phyloP scores from a whole-genome alignment of 1,140 invertebrate genomes.

The Tetranychus cinnabarinus region DNA sequence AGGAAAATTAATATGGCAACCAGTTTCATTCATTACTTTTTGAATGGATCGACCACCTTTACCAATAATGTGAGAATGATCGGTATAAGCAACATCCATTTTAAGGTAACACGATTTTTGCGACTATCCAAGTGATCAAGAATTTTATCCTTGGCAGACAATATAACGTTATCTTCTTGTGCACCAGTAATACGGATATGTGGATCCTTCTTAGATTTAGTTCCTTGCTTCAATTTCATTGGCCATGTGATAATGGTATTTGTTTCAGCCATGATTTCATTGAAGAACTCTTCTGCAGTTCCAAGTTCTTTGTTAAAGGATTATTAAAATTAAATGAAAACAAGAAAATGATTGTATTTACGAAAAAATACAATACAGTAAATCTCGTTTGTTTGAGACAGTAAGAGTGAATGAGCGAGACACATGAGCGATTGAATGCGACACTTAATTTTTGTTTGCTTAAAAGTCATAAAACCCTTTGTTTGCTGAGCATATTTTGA shows the following conservation, averaged over 20 bases:
- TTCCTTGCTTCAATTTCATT: slow-evolving; percentile 44
- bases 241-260: slow-evolving; percentile 81
- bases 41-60: slow-evolving; percentile 87
- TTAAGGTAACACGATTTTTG: slow-evolving; percentile 85
- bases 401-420: too few relatives aligned
- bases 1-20: slow-evolving; percentile 91
- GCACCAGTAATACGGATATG: slow-evolving; percentile 72
- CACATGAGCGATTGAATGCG: too few relatives aligned
- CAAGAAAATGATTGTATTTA: too few relatives aligned
- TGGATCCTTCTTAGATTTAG: slow-evolving; percentile 40
- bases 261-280: slow-evolving; percentile 58
- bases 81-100: slow-evolving; percentile 88
- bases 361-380: too few relatives aligned
- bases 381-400: too few relatives aligned
- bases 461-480: too few relatives aligned
- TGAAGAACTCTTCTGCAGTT: slow-evolving; percentile 23
- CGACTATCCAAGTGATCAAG: slow-evolving; percentile 60
- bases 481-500: too few relatives aligned
- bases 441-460: too few relatives aligned
- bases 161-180: slow-evolving; percentile 41
- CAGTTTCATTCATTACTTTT: slow-evolving; percentile 81
- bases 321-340: too few relatives aligned
- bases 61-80: slow-evolving; percentile 95
- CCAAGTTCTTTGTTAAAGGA: slow-evolving; percentile 10
- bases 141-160: slow-evolving; percentile 56